phyloP scores from a whole-genome alignment of 1,140 invertebrate species.

The Zaprionus africanus region DNA sequence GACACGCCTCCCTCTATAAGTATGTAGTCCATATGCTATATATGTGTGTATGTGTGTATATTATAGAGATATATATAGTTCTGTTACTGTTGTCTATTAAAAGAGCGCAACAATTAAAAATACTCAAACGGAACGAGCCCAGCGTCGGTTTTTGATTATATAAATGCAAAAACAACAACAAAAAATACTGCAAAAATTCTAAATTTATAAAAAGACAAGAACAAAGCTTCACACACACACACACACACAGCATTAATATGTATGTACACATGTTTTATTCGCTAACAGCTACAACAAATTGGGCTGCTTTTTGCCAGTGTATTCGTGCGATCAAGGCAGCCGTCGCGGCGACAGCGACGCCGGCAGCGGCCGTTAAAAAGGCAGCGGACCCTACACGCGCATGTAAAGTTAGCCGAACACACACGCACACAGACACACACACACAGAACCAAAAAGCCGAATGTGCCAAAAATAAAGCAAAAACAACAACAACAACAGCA shows the following conservation, averaged over 20 bases:
- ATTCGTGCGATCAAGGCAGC: conserved; percentile 71
- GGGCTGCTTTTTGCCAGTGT: conserved; percentile 53
- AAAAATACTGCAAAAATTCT: conserved; percentile 55
- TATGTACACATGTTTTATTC: conserved; percentile 58
- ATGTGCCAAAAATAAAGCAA: conserved; percentile 78
- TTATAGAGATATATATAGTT: not conserved
- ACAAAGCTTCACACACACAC: conserved; percentile 33
- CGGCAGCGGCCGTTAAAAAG: conserved; percentile 72
- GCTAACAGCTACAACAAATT: conserved; percentile 80
- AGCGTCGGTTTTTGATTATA: conserved; percentile 47
- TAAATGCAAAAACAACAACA: conserved; percentile 43
- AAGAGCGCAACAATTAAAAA: conserved; percentile 52
- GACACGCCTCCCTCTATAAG: not conserved
- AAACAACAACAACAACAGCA: conserved; percentile 49
- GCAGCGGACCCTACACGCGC: conserved; percentile 79
- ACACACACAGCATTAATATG: not conserved
- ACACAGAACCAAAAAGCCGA: conserved; percentile 53
- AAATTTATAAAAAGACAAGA: conserved; percentile 59
- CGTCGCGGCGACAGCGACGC: conserved; percentile 55
- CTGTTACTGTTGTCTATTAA: conserved; percentile 24
- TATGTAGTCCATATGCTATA: not conserved
- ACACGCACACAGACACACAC: conserved; percentile 33
- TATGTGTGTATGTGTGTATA: not conserved
- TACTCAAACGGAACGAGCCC: conserved; percentile 51
- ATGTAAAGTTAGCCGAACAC: conserved; percentile 74